Evolutionary conservation across 1,140 invertebrate species (phyloP).

Genomic region (Neodiprion virginianus): DNA sequence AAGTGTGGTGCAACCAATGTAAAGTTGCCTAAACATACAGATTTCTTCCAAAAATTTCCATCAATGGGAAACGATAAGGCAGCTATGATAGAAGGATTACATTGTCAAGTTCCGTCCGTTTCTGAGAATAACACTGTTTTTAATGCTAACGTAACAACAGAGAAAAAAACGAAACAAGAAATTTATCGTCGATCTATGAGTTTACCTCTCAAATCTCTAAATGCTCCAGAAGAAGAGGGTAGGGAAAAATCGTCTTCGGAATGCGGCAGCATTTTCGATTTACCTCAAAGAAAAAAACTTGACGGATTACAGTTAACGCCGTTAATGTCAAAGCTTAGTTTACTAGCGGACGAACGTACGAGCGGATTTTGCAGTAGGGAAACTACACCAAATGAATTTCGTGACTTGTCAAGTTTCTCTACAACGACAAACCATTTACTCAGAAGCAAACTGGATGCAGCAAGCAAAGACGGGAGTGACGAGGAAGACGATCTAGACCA

Average conservation of each 20-base stretch:
- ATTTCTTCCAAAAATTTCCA: neutral
- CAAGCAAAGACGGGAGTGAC: constrained; percentile 50
- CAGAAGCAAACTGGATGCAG: constrained; percentile 42
- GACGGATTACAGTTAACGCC: constrained; percentile 76
- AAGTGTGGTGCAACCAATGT: neutral
- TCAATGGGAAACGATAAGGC: neutral
- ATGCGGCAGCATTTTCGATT: constrained; percentile 55
- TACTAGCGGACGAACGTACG: constrained; percentile 74
- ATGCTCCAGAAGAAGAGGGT: constrained; percentile 52
- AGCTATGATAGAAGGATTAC: neutral
- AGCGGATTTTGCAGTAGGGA: constrained; percentile 73
- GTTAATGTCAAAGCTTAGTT: constrained; percentile 80
- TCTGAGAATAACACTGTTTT: neutral
- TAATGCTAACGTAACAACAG: constrained; percentile 32
- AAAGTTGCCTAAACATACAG: neutral
- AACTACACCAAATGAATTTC: constrained; percentile 70
- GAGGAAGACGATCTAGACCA: constrained; percentile 57
- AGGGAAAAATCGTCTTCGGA: constrained; percentile 54
- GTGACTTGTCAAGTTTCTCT: constrained; percentile 59
- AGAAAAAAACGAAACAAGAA: constrained; percentile 60
- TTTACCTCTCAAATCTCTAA: constrained; percentile 74
- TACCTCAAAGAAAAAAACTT: constrained; percentile 59
- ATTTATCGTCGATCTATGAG: constrained; percentile 66
- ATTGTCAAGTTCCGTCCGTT: neutral
- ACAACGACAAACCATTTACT: constrained; percentile 35